Conservation (phyloP, 1,140 invertebrate genomes). For the Adoxophyes honmai region DNA sequence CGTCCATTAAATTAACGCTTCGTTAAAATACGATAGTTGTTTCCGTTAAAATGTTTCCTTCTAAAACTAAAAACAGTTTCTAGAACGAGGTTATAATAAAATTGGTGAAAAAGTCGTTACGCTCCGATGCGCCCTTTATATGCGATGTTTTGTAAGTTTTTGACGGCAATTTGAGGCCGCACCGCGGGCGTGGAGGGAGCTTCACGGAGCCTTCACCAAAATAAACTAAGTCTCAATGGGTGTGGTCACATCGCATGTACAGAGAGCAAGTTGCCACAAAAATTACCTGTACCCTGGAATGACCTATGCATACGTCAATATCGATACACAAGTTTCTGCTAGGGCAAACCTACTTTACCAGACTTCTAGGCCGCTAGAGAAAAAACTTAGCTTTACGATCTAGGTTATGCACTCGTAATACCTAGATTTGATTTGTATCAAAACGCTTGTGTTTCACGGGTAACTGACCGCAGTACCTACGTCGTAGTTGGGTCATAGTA, state of each 20-base stretch:
- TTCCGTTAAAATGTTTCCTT: background rate
- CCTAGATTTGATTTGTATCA: background rate
- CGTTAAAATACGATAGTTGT: background rate
- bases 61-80: background rate
- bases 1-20: too few species aligned
- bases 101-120: background rate
- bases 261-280: too few species aligned
- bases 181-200: background rate
- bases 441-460: too few species aligned
- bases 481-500: too few species aligned
- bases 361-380: too few species aligned
- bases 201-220: background rate
- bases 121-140: background rate
- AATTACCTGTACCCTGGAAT: too few species aligned
- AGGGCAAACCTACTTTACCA: too few species aligned
- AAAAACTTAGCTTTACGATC: too few species aligned
- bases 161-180: background rate
- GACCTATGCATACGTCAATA: background rate
- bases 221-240: background rate
- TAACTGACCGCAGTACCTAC: too few species aligned
- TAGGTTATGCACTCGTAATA: conserved; percentile 9
- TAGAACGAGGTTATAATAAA: conserved; percentile 9
- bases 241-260: too few species aligned
- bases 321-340: too few species aligned
- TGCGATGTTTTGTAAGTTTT: background rate